Base-by-base conservation (phyloP, 2,888 invertebrate genomes). In the Lymantria monacha region DNA sequence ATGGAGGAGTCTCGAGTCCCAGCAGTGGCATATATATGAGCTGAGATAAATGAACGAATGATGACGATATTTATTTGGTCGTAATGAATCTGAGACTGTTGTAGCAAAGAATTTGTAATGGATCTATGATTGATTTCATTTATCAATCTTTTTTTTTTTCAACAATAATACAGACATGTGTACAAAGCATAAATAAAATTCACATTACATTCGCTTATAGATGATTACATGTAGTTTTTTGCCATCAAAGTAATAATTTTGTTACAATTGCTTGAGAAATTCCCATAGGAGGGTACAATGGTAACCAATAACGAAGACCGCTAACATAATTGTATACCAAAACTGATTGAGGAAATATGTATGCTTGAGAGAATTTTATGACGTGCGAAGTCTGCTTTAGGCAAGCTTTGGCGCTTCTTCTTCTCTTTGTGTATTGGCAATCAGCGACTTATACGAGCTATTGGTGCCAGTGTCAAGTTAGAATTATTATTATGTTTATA, bases 191-290 rank as follows among this genome's bases (percentile, higher is more conserved):
- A 49, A 36, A 42, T 30, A 49, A 52, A 58, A 55, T 43, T 33
- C 0, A 36, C 42, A 54, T 51, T 44, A 49, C 53, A 14, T 37
- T 51, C 40, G 30, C 45, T 41, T 14, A 14, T 7, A 13, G 13
- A 3, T 14, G 14, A 41, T 41, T 14, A 10, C 31, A 53, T 50
- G 30, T 12, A 51, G 48, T 58, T 69, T 67, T 22, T 70, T 70
- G 55, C 61, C 54, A 55, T 51, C 44, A 46, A 61, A 57, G 57
- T 63, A 71, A 75, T 72, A 70, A 78, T 77, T 76, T 70, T 51
- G 65, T 63, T 65, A 57, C 66, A 69, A 74, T 74, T 76, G 72
- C 63, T 51, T 66, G 66, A 54, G 66, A 66, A 13, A 58, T 63
- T 59, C 61, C 57, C 69, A 70, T 68, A 63, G 58, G 60, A n/a